Evolutionary conservation across 2,113 vertebrate genomes (phyloP), one percentile per base, ranked within the genome.

Genomic region (Chinchilla lanigera): DNA sequence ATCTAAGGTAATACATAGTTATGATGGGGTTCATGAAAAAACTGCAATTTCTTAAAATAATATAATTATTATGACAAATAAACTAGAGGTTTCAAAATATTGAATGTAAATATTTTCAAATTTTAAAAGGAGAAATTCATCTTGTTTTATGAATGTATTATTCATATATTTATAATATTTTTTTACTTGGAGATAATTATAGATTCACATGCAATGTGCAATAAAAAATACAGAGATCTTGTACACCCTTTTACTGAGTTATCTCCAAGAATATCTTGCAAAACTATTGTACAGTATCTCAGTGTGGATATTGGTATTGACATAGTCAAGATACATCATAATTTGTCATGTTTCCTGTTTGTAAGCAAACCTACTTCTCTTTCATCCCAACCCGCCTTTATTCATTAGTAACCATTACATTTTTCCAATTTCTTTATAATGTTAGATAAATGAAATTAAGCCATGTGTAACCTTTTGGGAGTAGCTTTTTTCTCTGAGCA

Each of bases 401-500:
- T 30, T 78, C 30, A 89, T 28, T 47, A 87, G 58, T 19, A 83
- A 35, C 28, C 33, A 75, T 17, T 87, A 41, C 41, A 38, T 69
- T 50, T 93, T 50, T 83, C 0, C 75, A 50, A 65, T 86, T 86
- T 58, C 86, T 93, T 9, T 1, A 83, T 89, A 96, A 84, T 94
- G 63, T 67, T 88, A 24, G 30, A 5, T 44, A 73, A 78, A 33
- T 81, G 61, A 54, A 81, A 86, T 86, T n/a, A 73, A 38, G 24
- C 9, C 19, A 19, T 47, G 50, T 33, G 22, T 63, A 28, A 56
- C 17, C n/a, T 88, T 87, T 93, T n/a, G 61, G 26, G 47, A 90
- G 61, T 78, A 60, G 3, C 10, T 78, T 63, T 87, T 90, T 88
- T 69, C 7, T 13, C 47, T 77, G 22, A 61, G 0, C 54, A 33